These are phyloP conservation scores for Cetoscarus ocellatus DNA, from an alignment of 2,797 vertebrate genomes.

Conservation along the genomic window DNA sequence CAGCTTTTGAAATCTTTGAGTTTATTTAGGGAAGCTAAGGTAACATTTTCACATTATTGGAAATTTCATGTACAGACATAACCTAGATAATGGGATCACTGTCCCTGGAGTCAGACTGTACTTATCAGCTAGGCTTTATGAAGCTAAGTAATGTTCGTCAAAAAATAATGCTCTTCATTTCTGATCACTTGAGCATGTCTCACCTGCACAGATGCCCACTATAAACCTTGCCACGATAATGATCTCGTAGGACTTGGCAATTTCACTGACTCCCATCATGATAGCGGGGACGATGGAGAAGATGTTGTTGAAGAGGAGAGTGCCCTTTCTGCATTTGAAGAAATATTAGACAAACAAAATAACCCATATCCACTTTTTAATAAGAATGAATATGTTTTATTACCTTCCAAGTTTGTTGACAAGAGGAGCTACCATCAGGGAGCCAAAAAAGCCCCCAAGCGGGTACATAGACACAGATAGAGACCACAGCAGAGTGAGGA, in stretches of 20 bases:
- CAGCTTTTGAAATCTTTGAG: no score
- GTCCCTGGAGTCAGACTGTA: no score
- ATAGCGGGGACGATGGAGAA: conserved; percentile 93
- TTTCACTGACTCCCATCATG: conserved; percentile 92
- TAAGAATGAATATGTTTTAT: not conserved
- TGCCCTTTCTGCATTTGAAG: conserved; percentile 87
- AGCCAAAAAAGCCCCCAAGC: conserved; percentile 92
- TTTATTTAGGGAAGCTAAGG: no score
- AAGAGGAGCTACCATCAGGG: conserved; percentile 91
- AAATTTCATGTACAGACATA: no score
- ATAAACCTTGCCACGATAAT: conserved; percentile 90
- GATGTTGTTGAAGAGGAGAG: conserved; percentile 94
- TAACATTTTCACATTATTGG: no score
- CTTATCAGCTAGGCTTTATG: no score
- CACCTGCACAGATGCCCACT: conserved; percentile 95
- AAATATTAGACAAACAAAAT: conserved; percentile 7
- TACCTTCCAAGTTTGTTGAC: conserved; percentile 93
- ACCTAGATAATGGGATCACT: no score
- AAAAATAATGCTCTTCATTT: not conserved
- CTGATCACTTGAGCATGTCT: conserved; percentile 14
- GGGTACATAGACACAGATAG: conserved; percentile 95
- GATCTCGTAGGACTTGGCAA: conserved; percentile 88
- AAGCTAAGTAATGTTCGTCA: not conserved
- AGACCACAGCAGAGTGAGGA: conserved; percentile 91
- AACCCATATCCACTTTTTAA: not conserved